Conservation (phyloP, 2,113 vertebrate genomes). For the Psittacara wagleri region DNA sequence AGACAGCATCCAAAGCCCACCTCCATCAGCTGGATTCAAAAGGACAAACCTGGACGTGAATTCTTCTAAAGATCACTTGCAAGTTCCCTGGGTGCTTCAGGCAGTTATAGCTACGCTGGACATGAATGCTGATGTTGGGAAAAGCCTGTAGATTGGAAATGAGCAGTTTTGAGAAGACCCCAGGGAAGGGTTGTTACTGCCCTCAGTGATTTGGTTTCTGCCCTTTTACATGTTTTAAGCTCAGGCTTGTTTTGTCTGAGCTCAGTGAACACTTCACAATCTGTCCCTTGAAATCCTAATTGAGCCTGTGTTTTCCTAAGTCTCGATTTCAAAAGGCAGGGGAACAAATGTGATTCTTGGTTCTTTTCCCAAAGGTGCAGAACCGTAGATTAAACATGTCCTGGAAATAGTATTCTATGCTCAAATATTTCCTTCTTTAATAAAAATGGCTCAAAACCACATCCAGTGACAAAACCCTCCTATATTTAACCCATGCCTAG, state of each 20-base stretch:
- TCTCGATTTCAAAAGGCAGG: background rate
- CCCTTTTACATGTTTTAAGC: background rate
- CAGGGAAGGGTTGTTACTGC: background rate
- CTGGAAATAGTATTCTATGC: background rate
- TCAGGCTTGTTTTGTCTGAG: background rate
- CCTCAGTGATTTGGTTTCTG: background rate
- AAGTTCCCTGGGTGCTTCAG: background rate
- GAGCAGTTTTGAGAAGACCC: background rate
- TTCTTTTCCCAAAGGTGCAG: background rate
- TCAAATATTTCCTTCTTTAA: background rate
- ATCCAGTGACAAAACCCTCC: background rate
- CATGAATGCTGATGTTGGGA: background rate
- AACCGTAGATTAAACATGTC: background rate
- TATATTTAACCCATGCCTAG: background rate
- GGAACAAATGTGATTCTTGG: background rate
- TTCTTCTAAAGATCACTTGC: background rate
- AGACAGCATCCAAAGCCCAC: background rate
- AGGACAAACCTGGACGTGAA: background rate
- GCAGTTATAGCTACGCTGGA: background rate
- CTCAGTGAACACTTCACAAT: background rate
- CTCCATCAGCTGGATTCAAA: background rate
- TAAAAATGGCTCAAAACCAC: background rate
- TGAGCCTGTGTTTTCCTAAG: background rate
- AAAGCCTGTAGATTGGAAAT: background rate
- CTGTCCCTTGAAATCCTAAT: background rate